Evolutionary conservation across 1,140 invertebrate genomes (phyloP).

Genomic region (Aphelinus certus): DNA sequence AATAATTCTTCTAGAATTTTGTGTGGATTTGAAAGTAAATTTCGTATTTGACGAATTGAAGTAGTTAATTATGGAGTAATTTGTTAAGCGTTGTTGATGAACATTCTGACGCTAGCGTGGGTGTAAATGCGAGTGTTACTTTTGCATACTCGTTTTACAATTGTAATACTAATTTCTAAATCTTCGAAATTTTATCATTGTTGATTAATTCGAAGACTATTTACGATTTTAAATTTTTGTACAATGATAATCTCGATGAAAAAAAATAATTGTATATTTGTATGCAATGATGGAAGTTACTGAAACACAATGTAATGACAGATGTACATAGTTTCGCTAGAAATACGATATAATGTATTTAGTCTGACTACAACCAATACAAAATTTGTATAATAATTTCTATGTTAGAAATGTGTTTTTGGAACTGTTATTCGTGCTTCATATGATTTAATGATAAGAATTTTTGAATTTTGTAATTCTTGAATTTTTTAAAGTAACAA

Average conservation of each 20-base stretch:
- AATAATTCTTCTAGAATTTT: no score
- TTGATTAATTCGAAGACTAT: constrained; percentile 21
- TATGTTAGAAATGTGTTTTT: constrained; percentile 13
- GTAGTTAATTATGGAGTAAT: constrained; percentile 25
- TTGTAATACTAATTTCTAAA: constrained; percentile 22
- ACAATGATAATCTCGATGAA: constrained; percentile 30
- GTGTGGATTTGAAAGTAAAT: constrained; percentile 17
- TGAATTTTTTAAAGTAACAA: constrained; percentile 26
- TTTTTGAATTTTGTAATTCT: constrained; percentile 31
- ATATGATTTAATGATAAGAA: constrained; percentile 8
- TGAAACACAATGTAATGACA: constrained; percentile 25
- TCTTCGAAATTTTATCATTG: constrained; percentile 27
- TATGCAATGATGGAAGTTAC: constrained; percentile 12
- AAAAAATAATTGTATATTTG: constrained; percentile 1
- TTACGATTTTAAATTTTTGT: constrained; percentile 17
- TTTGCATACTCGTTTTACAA: constrained; percentile 14
- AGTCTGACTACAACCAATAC: constrained; percentile 13
- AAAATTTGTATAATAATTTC: constrained; percentile 26
- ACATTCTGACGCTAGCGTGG: constrained; percentile 16
- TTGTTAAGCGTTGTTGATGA: constrained; percentile 19
- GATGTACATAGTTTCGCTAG: constrained; percentile 36
- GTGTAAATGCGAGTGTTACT: constrained; percentile 13
- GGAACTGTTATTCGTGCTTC: constrained; percentile 11
- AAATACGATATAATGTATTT: constrained; percentile 28
- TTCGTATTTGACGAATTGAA: constrained; percentile 25